phyloP scores from a whole-genome alignment of 2,888 invertebrate species.

The Ashinkailepas kermadecensis region DNA sequence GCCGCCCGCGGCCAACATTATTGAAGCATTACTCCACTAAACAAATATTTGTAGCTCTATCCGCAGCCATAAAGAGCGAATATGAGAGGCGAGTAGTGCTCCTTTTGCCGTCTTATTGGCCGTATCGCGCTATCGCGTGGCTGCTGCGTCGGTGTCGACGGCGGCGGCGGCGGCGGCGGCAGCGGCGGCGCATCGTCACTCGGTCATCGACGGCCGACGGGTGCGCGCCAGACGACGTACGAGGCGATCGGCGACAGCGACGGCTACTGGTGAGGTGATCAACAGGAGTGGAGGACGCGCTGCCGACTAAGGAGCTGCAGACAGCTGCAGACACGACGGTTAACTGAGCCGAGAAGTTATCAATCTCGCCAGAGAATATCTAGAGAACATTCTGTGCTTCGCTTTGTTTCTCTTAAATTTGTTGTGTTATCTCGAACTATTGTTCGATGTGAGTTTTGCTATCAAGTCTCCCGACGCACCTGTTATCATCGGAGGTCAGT shows the following conservation, averaged over 20 bases:
- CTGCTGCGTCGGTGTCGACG: background rate
- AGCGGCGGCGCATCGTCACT: background rate
- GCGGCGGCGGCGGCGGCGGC: background rate
- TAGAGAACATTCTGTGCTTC: no score
- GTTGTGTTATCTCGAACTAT: no score
- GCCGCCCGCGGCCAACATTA: conserved; percentile 7
- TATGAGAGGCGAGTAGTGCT: conserved; percentile 13
- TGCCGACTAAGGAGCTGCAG: no score
- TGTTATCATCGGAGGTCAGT: no score
- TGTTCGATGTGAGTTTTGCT: no score
- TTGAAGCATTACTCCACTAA: conserved; percentile 18
- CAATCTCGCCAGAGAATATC: no score
- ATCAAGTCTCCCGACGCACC: no score
- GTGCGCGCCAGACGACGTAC: no score
- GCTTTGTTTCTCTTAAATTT: no score
- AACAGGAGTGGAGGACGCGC: background rate
- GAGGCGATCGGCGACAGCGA: background rate
- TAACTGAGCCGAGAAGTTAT: no score
- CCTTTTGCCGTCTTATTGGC: conserved; percentile 17
- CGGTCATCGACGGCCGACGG: no score
- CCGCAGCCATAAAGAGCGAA: conserved; percentile 4
- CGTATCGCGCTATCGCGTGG: background rate
- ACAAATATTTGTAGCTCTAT: conserved; percentile 22
- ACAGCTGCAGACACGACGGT: no score
- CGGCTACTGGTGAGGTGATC: background rate